Conservation (phyloP, 2,113 vertebrate species). For the Protobothrops mucrosquamatus region DNA sequence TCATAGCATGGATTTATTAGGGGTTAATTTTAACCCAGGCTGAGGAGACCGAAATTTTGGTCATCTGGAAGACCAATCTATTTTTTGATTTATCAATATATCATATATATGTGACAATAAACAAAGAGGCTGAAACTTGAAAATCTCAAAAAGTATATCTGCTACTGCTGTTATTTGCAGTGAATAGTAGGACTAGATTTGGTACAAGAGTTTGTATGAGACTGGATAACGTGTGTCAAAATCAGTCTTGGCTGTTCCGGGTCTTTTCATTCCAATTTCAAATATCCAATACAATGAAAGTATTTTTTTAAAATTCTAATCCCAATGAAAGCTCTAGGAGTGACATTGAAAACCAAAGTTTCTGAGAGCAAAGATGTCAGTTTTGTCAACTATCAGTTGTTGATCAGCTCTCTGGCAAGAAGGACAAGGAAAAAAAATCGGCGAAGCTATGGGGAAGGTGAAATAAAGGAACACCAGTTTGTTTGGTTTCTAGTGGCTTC, state of each 20-base stretch:
- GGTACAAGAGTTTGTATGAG: neutral
- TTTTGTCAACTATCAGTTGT: neutral
- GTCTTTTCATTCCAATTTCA: neutral
- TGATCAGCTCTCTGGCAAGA: neutral
- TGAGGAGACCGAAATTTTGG: neutral
- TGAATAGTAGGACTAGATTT: neutral
- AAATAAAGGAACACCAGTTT: neutral
- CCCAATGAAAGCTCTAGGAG: neutral
- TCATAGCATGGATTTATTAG: neutral
- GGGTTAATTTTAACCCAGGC: neutral
- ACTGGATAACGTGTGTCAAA: neutral
- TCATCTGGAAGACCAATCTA: neutral
- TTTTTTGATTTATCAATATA: neutral
- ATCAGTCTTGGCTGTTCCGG: neutral
- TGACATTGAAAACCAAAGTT: neutral
- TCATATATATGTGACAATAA: neutral
- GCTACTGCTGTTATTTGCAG: neutral
- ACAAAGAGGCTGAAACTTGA: neutral
- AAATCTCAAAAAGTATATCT: neutral
- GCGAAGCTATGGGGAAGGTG: neutral
- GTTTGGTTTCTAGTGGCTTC: neutral
- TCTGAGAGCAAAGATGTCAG: neutral
- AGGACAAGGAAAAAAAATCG: neutral
- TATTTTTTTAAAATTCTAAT: neutral
- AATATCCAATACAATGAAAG: neutral